Conservation (phyloP, 2,113 vertebrate species). For the Empidonax traillii region DNA sequence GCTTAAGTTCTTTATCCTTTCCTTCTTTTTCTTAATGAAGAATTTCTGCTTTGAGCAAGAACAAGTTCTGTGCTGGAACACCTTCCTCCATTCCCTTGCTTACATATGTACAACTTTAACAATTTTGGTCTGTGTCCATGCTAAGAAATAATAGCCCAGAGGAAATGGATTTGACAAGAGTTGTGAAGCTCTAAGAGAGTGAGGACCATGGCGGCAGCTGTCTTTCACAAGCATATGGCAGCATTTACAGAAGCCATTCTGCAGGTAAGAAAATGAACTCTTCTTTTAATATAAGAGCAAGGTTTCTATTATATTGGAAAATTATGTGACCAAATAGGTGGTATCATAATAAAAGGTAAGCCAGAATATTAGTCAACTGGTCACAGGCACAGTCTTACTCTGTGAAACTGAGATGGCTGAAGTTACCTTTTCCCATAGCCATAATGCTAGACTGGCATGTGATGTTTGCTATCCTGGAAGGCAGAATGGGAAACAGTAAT, state of each 20-base stretch:
- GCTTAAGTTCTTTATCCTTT: neutral
- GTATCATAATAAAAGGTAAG: neutral
- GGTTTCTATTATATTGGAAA: neutral
- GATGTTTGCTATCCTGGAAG: neutral
- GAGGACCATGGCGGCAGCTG: neutral
- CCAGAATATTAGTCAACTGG: neutral
- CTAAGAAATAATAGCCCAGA: neutral
- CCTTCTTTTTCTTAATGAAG: neutral
- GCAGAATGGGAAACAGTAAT: neutral
- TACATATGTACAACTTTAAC: accelerated
- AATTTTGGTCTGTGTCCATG: neutral
- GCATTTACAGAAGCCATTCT: neutral
- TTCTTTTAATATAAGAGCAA: neutral
- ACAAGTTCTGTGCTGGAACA: neutral
- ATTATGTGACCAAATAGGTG: neutral
- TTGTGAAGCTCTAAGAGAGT: neutral
- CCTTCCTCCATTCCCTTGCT: neutral
- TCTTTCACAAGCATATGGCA: neutral
- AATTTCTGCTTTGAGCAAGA: neutral
- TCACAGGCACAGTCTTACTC: neutral
- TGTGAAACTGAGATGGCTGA: neutral
- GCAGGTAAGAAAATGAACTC: neutral
- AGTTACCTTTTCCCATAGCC: neutral
- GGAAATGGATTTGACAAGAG: neutral
- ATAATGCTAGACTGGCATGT: neutral